Evolutionary conservation across 37 sponge, comb jelly and placozoan species (phyloP), one percentile per base, ranked within the genome.

Genomic region (Eunapius fragilis): DNA sequence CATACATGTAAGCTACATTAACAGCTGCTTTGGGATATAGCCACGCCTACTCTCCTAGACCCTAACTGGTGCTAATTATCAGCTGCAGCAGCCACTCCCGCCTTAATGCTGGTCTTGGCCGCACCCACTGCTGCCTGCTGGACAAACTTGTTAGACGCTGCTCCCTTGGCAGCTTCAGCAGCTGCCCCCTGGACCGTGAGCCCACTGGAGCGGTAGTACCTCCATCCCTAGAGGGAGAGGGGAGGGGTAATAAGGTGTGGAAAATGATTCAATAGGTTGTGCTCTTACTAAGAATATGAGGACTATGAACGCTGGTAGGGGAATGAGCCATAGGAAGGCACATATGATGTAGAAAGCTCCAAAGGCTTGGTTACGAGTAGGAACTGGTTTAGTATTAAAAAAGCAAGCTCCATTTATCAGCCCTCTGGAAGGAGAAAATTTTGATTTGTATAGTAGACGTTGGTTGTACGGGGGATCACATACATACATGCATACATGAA

Each of bases 151-250:
- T 90, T 96, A 26, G 78, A 58, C 41, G 97, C 97, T 25, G 92
- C 96, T n/a, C 92, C 91, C 50, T 78, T 86, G 0, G 85, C 80
- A 2, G 89, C 91, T 69, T 96, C 97, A 25, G 79, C 72, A 27
- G 81, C 80, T 5, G 96, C 96, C 67, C 85, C 82, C 76, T 91
- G 68, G 3, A 97, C n/a, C 26, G 80, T 95, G 26, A 68, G 82
- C 6, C 98, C 98, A 68, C 94, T 91, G 23, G 85, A 12, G 14
- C 98, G 88, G 45, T 93, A 95, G 75, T 91, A 92, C 9, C 90
- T 75, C 68, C 92, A 95, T 2, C 92, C 80, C 97, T 94, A 73
- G 25, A 32, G 80, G 81, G 5, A 4, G 58, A 75, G 81, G 5
- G 13, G 58, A 17, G 58, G 58, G 14, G 22, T 12, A 19, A 13